Base-by-base conservation (phyloP, 2,113 vertebrate species). In the Pteronura brasiliensis region DNA sequence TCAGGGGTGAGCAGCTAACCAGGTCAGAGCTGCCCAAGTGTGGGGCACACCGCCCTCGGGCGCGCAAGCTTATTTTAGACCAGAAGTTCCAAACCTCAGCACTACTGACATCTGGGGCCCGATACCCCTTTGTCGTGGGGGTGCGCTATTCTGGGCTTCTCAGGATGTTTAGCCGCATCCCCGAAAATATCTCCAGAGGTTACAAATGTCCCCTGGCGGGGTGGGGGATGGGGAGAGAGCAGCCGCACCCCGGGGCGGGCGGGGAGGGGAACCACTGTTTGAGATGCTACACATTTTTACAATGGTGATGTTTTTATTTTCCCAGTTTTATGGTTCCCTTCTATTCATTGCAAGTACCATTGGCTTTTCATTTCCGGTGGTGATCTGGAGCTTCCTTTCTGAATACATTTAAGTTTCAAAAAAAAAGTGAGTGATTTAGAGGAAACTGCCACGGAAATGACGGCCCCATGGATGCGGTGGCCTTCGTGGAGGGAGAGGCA, bases 401-500 rank as follows among this genome's bases (percentile, higher is more conserved):
- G 93, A 87, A 76, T 67, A 92, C 21, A 84, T 76, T 14, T 87
- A 88, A 52, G 42, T 80, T 90, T 86, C 29, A 8, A 1, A 76
- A 42, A 55, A 55, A 65, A 63, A 34, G n/a, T 31, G 59, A 87
- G 69, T 76, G 80, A 79, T 27, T 79, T 74, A 72, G 79, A 87
- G 39, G 34, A 47, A 83, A 74, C 74, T 6, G n/a, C 55, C 8
- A 76, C 36, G 42, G 61, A 42, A 69, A 25, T 20, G 15, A 4
- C 0, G 6, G 77, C 7, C 1, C 1, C 14, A 2, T 3, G 13
- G 67, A 9, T 1, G 39, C 18, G n/a, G 67, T 20, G 18, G 2
- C 1, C 6, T 65, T 9, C 0, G 0, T 1, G n/a, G n/a, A 17
- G 39, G 13, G 7, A 31, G 39, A 25, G 2, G 57, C 59, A 14